Evolutionary conservation across 2,888 invertebrate genomes (phyloP).

Genomic region (Heterodera filipjevi): DNA sequence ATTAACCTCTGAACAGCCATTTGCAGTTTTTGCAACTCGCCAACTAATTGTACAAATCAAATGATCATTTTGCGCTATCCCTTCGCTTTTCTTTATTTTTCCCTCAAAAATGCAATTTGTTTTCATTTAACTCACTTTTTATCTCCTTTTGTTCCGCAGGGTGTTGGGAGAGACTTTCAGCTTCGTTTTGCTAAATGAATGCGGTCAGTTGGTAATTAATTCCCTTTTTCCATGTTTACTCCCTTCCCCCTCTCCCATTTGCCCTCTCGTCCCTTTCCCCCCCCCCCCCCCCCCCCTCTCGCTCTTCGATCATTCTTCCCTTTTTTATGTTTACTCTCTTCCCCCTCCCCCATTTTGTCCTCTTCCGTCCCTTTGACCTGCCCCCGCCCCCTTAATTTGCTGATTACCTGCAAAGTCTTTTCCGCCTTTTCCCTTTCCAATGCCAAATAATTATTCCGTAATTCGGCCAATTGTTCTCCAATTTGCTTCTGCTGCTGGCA

Average conservation of each 20-base stretch:
- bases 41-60: slow-evolving; percentile 63
- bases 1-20: slow-evolving; percentile 68
- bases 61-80: neutral
- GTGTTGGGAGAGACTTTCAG: too few species aligned
- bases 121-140: neutral
- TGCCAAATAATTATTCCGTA: slow-evolving; percentile 83
- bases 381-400: too few species aligned
- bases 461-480: slow-evolving; percentile 69
- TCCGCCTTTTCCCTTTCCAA: slow-evolving; percentile 86
- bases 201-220: too few species aligned
- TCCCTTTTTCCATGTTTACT: too few species aligned
- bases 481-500: neutral
- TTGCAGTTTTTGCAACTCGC: slow-evolving; percentile 68
- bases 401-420: slow-evolving; percentile 66
- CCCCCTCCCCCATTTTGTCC: too few species aligned
- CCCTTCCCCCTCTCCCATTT: too few species aligned
- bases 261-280: too few species aligned
- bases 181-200: neutral
- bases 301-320: too few species aligned
- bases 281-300: too few species aligned
- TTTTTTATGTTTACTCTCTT: too few species aligned
- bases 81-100: neutral
- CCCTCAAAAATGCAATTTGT: too few species aligned
- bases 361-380: too few species aligned
- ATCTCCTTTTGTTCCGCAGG: neutral